A percentile compares a stretch with the other conserved stretches of the same genome.
Conservation (phyloP, 1,140 invertebrate species). For the Triops longicaudatus region DNA sequence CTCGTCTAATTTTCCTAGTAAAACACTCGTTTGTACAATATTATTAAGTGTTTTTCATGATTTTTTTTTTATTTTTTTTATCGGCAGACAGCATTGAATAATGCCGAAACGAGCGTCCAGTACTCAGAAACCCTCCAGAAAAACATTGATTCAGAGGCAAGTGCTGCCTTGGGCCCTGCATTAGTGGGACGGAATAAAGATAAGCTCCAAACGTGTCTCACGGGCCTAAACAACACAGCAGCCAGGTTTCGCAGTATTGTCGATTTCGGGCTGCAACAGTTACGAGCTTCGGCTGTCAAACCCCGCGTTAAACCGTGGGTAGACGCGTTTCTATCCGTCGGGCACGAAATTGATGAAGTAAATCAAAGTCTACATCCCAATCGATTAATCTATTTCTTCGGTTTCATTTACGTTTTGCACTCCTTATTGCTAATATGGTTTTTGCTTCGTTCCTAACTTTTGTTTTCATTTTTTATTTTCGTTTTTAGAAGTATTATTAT, state of each 20-base stretch:
- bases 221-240: constrained; percentile 63
- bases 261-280: constrained; percentile 75
- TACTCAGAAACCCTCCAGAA: constrained; percentile 70
- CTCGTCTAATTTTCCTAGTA: constrained; percentile 60
- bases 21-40: constrained; percentile 32
- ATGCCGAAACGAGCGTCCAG: constrained; percentile 84
- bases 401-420: too few species aligned
- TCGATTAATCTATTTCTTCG: too few species aligned
- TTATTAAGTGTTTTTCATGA: neutral
- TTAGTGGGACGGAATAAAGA: constrained; percentile 56
- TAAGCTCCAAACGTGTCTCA: constrained; percentile 64
- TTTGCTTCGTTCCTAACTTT: too few species aligned
- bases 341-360: constrained; percentile 74
- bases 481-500: too few species aligned
- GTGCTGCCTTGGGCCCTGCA: constrained; percentile 47
- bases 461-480: too few species aligned
- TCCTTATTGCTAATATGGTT: constrained; percentile 18
- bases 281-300: constrained; percentile 71
- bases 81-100: constrained; percentile 75
- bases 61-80: constrained; percentile 33
- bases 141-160: constrained; percentile 61
- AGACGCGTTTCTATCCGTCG: constrained; percentile 66
- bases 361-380: constrained; percentile 30
- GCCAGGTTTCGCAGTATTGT: constrained; percentile 65
- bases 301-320: constrained; percentile 78